Conservation (phyloP, 2,797 vertebrate genomes). For the Notolabrus celidotus region DNA sequence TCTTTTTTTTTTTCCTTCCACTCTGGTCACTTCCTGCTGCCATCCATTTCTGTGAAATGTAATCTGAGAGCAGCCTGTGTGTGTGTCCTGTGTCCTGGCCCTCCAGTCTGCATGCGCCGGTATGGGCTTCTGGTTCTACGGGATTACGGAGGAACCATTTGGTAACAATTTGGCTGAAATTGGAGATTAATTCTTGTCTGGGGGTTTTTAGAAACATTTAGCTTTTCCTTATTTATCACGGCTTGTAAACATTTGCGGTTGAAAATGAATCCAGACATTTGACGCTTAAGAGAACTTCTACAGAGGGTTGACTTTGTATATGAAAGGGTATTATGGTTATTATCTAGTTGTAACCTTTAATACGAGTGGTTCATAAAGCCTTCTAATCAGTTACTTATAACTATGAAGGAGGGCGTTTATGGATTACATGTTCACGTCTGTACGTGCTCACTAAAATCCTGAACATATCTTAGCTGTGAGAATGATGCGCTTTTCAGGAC, state of each 20-base stretch:
- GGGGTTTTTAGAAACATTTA: conserved; percentile 55
- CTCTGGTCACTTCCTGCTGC: conserved; percentile 77
- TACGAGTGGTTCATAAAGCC: not conserved
- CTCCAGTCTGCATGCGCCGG: conserved; percentile 52
- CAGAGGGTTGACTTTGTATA: conserved; percentile 10
- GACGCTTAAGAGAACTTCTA: conserved; percentile 9
- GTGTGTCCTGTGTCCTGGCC: conserved; percentile 72
- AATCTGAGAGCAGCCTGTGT: conserved; percentile 77
- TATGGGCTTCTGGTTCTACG: conserved; percentile 72
- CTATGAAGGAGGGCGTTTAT: not conserved
- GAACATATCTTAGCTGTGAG: conserved; percentile 5
- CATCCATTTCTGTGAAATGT: conserved; percentile 78
- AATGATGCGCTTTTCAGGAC: conserved; percentile 3
- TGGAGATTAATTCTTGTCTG: conserved; percentile 63
- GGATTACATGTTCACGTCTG: not conserved
- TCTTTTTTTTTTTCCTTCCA: not conserved
- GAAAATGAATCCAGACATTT: conserved; percentile 46
- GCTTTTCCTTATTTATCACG: conserved; percentile 59
- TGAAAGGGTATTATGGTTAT: conserved; percentile 1
- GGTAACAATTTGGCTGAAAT: conserved; percentile 71
- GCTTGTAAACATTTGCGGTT: conserved; percentile 57
- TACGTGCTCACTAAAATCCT: not conserved
- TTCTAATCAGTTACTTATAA: conserved; percentile 3
- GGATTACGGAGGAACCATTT: conserved; percentile 70
- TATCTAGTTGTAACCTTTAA: not conserved